Percentiles rank a stretch among this genome's conserved stretches.
Evolutionary conservation across 1,140 invertebrate genomes (phyloP).

Genomic region (Ganaspis sp.): DNA sequence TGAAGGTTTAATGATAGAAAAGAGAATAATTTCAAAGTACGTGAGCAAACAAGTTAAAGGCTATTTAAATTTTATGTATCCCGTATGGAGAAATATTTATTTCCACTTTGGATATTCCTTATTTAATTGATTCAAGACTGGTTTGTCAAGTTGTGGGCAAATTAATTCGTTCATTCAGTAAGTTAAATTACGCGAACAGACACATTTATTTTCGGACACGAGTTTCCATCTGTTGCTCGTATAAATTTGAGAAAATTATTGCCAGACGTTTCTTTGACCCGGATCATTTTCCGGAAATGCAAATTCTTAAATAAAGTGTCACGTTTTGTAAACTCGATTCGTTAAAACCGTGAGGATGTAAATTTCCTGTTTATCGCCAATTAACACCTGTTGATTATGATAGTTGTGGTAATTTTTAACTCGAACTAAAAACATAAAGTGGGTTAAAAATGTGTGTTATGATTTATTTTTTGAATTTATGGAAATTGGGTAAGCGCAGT

Average conservation of each 20-base stretch:
- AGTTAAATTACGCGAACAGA: neutral
- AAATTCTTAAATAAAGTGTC: neutral
- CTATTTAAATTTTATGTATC: neutral
- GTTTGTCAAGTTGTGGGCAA: constrained; percentile 5
- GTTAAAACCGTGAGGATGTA: constrained; percentile 29
- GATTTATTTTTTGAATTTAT: too few relatives aligned
- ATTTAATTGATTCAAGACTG: constrained; percentile 27
- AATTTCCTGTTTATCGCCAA: too few relatives aligned
- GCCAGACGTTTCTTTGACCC: neutral
- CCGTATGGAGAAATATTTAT: constrained; percentile 14
- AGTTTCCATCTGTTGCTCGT: neutral
- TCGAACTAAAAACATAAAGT: too few relatives aligned
- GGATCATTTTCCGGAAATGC: neutral
- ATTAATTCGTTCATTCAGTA: constrained; percentile 15
- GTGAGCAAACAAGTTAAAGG: constrained; percentile 18
- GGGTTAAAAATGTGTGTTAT: too few relatives aligned
- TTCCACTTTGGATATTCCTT: constrained; percentile 2
- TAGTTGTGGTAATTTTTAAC: too few relatives aligned
- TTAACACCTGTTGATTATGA: too few relatives aligned
- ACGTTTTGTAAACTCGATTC: constrained; percentile 26
- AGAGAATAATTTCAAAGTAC: neutral
- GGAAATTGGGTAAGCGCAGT: too few relatives aligned
- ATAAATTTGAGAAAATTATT: neutral
- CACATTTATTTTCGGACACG: constrained; percentile 2
- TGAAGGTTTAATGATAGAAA: neutral